Evolutionary conservation across 2,888 invertebrate species (phyloP).

Genomic region (Ferrisia virgata): DNA sequence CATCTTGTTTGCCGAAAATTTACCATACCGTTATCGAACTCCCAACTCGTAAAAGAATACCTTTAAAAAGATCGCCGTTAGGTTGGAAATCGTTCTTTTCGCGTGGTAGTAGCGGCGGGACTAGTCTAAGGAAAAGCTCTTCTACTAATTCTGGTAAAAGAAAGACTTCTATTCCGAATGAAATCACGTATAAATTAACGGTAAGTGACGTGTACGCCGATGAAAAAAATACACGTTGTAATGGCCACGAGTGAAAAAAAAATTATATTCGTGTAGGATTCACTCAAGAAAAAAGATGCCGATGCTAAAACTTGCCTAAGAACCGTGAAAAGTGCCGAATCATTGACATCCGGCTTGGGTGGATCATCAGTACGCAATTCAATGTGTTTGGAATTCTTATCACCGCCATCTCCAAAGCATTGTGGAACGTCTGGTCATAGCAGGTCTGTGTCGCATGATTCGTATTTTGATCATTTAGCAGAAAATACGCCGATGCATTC

Average conservation of each 20-base stretch:
- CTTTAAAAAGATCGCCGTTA: conserved; percentile 62
- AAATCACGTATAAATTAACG: conserved; percentile 44
- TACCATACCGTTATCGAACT: conserved; percentile 93
- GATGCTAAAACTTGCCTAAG: conserved; percentile 53
- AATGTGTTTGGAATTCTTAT: conserved; percentile 47
- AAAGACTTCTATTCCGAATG: conserved; percentile 49
- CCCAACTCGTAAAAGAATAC: conserved; percentile 66
- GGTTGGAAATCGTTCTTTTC: conserved; percentile 78
- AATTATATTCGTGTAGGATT: conserved; percentile 16
- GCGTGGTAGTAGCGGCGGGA: conserved; percentile 47
- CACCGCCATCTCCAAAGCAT: conserved; percentile 48
- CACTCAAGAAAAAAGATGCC: neutral
- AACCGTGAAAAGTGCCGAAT: conserved; percentile 70
- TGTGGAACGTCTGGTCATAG: conserved; percentile 56
- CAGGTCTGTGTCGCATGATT: conserved; percentile 82
- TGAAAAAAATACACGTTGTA: no score
- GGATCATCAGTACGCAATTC: conserved; percentile 48
- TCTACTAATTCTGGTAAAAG: conserved; percentile 46
- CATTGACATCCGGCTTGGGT: conserved; percentile 57
- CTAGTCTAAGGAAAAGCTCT: conserved; percentile 47
- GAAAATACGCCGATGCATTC: conserved; percentile 54
- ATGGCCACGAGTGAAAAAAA: no score
- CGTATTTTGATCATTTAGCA: conserved; percentile 80
- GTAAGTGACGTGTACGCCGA: conserved; percentile 5
- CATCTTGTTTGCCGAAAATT: conserved; percentile 69